These are phyloP conservation scores for Pleuronectes platessa DNA, from an alignment of 2,113 vertebrate genomes.

Conservation along the genomic window DNA sequence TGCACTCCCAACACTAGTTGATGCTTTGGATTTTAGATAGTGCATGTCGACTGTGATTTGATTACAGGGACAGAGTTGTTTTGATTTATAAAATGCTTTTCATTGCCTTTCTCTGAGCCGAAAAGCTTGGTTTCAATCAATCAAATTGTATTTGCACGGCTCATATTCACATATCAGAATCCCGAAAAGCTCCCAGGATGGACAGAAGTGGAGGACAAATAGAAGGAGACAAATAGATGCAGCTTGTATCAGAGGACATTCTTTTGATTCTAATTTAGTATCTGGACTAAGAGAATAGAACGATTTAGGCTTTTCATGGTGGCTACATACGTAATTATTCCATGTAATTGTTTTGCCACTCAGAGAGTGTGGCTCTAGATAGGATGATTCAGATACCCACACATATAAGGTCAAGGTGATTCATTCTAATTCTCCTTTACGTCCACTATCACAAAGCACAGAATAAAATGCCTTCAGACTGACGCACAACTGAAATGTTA, in stretches of 20 bases:
- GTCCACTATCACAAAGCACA: slow-evolving; percentile 4
- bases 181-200: too few species aligned
- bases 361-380: background rate
- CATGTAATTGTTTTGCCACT: background rate
- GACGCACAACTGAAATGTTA: too few species aligned
- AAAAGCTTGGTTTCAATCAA: background rate
- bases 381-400: background rate
- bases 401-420: background rate
- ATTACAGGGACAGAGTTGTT: background rate
- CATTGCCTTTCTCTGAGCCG: background rate
- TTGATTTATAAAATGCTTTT: background rate
- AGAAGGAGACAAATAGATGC: too few species aligned
- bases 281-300: too few species aligned
- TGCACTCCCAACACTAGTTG: slow-evolving; percentile 5
- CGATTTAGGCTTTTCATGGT: too few species aligned
- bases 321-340: too few species aligned
- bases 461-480: too few species aligned
- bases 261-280: too few species aligned
- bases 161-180: too few species aligned
- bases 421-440: background rate
- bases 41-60: background rate
- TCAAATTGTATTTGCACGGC: background rate
- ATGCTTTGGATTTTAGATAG: background rate
- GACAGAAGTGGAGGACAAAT: too few species aligned
- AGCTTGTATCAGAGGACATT: too few species aligned